These are phyloP conservation scores for Corvus moneduloides DNA, from an alignment of 2,113 vertebrate species.

Conservation along the genomic window DNA sequence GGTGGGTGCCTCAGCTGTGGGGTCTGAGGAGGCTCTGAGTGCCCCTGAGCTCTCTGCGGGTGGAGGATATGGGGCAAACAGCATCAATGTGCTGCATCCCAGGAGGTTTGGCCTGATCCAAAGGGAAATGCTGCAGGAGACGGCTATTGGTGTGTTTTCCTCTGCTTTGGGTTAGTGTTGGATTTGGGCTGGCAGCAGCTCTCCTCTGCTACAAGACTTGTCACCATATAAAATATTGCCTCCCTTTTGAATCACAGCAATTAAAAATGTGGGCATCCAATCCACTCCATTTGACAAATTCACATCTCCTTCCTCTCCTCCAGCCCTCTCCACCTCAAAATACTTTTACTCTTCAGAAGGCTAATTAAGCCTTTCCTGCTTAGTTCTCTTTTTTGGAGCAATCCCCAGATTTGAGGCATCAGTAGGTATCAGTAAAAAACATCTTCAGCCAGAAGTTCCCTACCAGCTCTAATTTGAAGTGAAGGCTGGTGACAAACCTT, in stretches of 20 bases:
- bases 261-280: background rate
- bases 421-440: background rate
- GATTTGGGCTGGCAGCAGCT: background rate
- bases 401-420: background rate
- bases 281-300: background rate
- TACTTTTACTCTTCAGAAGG: background rate
- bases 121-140: background rate
- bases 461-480: background rate
- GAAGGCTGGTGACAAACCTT: background rate
- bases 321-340: background rate
- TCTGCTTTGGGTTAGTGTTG: background rate
- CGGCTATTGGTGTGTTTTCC: background rate
- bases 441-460: background rate
- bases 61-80: background rate
- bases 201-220: background rate
- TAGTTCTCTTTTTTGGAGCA: background rate
- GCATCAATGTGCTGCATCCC: fast-evolving
- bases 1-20: fast-evolving
- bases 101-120: fast-evolving
- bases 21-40: background rate
- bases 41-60: background rate
- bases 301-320: background rate
- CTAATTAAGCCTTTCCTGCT: background rate
- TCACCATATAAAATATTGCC: background rate
- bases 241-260: background rate